phyloP scores from a whole-genome alignment of 2,888 invertebrate genomes.

The Ophonus ardosiacus region DNA sequence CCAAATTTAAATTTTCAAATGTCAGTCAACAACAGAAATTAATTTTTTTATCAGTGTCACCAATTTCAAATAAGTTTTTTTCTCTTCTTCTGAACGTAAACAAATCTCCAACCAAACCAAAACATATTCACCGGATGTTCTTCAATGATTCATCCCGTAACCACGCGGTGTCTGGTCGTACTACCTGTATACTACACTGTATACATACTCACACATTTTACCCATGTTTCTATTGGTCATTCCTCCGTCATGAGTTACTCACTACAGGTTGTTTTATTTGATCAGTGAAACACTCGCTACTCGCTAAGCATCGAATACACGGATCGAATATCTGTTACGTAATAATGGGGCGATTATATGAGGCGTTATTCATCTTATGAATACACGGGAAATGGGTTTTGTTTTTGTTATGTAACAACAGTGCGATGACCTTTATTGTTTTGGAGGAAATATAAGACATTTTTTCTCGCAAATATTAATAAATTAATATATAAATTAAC shows the following conservation, averaged over 20 bases:
- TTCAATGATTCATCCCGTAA: background rate
- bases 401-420: background rate
- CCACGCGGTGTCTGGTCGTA: background rate
- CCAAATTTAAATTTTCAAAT: no score
- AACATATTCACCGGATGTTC: conserved; percentile 8
- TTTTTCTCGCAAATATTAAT: no score
- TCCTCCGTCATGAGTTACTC: background rate
- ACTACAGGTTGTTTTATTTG: background rate
- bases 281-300: background rate
- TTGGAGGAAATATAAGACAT: no score
- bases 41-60: no score
- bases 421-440: no score
- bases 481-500: no score
- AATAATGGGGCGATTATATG: background rate
- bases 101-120: background rate
- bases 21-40: no score
- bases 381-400: conserved; percentile 5
- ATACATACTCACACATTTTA: background rate
- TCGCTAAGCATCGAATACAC: no score
- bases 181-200: background rate
- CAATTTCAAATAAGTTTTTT: no score
- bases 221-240: background rate
- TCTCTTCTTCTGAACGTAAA: no score
- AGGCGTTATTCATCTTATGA: conserved; percentile 4
- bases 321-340: conserved; percentile 3